These are phyloP conservation scores for Drosophila trapezifrons DNA, from an alignment of 1,140 invertebrate species.

Conservation along the genomic window DNA sequence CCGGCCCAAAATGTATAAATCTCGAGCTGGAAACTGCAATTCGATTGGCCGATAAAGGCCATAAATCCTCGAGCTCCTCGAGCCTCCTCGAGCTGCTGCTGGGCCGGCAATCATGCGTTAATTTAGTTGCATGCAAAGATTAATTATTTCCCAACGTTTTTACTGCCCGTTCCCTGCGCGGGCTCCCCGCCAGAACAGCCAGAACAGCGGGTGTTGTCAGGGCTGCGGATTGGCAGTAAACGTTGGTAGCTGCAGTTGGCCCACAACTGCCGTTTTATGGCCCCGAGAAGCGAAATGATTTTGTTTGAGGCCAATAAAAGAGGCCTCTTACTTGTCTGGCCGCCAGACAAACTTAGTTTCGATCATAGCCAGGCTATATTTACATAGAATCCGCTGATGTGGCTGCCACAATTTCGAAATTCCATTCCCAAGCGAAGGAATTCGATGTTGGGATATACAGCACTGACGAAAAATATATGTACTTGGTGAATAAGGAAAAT, in stretches of 20 bases:
- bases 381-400: slow-evolving; percentile 59
- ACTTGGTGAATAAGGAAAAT: no score
- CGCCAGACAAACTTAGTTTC: slow-evolving; percentile 26
- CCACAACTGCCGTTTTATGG: slow-evolving; percentile 53
- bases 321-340: slow-evolving; percentile 3
- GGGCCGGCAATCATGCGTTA: slow-evolving; percentile 76
- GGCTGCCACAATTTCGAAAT: slow-evolving; percentile 45
- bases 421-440: slow-evolving; percentile 60
- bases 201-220: slow-evolving; percentile 75
- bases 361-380: slow-evolving; percentile 57
- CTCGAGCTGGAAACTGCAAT: slow-evolving; percentile 67
- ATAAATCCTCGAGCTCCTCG: slow-evolving; percentile 59
- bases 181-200: no score
- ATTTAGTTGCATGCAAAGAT: slow-evolving; percentile 80
- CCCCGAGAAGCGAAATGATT: slow-evolving; percentile 44
- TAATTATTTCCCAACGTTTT: slow-evolving; percentile 77
- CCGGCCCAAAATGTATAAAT: slow-evolving; percentile 64
- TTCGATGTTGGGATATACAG: slow-evolving; percentile 34
- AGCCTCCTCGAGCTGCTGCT: slow-evolving; percentile 46
- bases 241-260: slow-evolving; percentile 38
- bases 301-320: slow-evolving; percentile 52
- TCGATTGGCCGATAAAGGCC: slow-evolving; percentile 77
- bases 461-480: slow-evolving; percentile 6
- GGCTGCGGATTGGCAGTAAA: slow-evolving; percentile 32
- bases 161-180: slow-evolving; percentile 48